Conservation (phyloP, 2,888 invertebrate genomes). For the Ferdinandea cuprea region DNA sequence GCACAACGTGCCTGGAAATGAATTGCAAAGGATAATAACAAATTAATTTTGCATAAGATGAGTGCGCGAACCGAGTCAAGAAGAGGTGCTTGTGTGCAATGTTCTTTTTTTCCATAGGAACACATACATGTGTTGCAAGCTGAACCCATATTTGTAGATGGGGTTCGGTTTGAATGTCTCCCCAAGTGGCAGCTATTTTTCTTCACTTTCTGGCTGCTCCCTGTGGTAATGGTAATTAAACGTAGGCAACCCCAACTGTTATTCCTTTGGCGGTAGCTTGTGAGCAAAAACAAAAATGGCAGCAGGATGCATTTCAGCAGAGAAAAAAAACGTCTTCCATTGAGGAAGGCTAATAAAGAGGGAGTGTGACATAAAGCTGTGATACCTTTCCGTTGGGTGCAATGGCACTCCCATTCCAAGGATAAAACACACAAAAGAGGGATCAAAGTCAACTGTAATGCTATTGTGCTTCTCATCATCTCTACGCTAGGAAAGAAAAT, state of each 20-base stretch:
- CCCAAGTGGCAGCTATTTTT: conserved; percentile 22
- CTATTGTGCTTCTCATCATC: conserved; percentile 43
- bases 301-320: conserved; percentile 16
- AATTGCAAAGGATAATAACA: conserved; percentile 69
- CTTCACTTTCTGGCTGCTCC: conserved; percentile 19
- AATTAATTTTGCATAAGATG: conserved; percentile 70
- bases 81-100: conserved; percentile 57
- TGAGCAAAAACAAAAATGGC: conserved; percentile 24
- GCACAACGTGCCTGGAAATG: conserved; percentile 64
- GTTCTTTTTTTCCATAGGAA: conserved; percentile 50
- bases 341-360: conserved; percentile 57
- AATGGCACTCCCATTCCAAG: conserved; percentile 27
- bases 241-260: conserved; percentile 31
- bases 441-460: conserved; percentile 67
- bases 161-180: conserved; percentile 23
- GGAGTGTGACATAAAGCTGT: conserved; percentile 19
- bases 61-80: conserved; percentile 57
- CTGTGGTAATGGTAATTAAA: conserved; percentile 65
- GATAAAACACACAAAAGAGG: conserved; percentile 56
- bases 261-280: conserved; percentile 48
- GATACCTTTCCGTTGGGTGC: conserved; percentile 33
- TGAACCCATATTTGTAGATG: background rate
- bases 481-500: conserved; percentile 27
- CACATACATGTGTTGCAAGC: conserved; percentile 2
- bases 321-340: conserved; percentile 9